Conservation (phyloP, 2,797 vertebrate species). For the Danionella dracula region DNA sequence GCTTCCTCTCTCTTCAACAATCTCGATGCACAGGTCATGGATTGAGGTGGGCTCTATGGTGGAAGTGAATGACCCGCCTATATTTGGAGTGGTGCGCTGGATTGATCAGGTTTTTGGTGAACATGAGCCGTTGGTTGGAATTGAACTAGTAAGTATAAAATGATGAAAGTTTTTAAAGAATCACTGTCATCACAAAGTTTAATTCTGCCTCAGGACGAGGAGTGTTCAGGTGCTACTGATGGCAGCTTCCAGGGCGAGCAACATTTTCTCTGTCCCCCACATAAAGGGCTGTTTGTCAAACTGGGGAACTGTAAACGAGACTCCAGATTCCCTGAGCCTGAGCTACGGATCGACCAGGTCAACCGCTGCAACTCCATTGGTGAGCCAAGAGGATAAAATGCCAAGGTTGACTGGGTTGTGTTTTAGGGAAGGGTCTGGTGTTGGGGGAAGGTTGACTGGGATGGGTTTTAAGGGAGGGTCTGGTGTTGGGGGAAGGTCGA, state of each 20-base stretch:
- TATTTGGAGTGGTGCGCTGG: conserved; percentile 79
- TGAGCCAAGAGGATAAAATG: too few species aligned
- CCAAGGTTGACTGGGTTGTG: too few species aligned
- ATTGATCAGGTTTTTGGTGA: conserved; percentile 65
- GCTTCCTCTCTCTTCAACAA: conserved; percentile 44
- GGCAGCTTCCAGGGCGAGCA: conserved; percentile 72
- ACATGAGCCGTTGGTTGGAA: conserved; percentile 66
- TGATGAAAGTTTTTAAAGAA: too few species aligned
- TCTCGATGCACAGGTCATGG: background rate
- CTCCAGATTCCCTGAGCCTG: conserved; percentile 71
- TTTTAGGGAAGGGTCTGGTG: too few species aligned
- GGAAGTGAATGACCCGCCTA: conserved; percentile 76
- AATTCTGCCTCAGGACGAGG: conserved; percentile 65
- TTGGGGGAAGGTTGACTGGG: too few species aligned
- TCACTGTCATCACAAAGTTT: too few species aligned
- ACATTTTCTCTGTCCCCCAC: conserved; percentile 72
- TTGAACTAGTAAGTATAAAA: conserved; percentile 78
- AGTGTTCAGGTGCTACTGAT: conserved; percentile 71
- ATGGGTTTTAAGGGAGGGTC: too few species aligned
- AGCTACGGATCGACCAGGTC: conserved; percentile 71
- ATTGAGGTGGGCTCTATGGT: conserved; percentile 78
- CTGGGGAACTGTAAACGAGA: conserved; percentile 73
- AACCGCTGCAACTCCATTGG: conserved; percentile 80
- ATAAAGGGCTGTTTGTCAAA: conserved; percentile 78
- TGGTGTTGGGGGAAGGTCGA: too few species aligned